Evolutionary conservation across 1,140 invertebrate genomes (phyloP).

Genomic region (Drosophila sp.): DNA sequence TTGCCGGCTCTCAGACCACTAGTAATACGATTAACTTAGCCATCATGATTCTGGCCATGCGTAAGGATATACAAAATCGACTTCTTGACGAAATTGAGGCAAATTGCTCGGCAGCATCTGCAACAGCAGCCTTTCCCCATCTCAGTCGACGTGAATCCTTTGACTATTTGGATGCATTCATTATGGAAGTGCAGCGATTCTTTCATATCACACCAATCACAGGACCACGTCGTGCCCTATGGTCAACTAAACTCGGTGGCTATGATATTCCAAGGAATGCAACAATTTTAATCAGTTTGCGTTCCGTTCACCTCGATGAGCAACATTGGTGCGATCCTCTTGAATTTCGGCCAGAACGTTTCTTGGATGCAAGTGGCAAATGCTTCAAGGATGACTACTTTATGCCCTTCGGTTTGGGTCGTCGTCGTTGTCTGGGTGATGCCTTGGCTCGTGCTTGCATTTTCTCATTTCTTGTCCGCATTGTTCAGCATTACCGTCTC

Average conservation of each 20-base stretch:
- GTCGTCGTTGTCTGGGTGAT: conserved; percentile 90
- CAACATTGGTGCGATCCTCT: conserved; percentile 87
- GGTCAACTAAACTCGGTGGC: conserved; percentile 85
- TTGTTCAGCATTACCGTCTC: conserved; percentile 86
- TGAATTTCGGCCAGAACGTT: conserved; percentile 89
- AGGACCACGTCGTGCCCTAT: conserved; percentile 87
- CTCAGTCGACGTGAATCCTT: conserved; percentile 84
- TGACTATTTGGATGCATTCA: conserved; percentile 87
- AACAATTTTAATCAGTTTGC: conserved; percentile 86
- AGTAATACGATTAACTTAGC: conserved; percentile 89
- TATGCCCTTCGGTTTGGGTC: conserved; percentile 89
- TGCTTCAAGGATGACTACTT: conserved; percentile 83
- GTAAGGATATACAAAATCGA: conserved; percentile 87
- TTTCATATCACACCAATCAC: conserved; percentile 87
- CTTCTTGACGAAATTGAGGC: conserved; percentile 83
- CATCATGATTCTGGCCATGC: conserved; percentile 87
- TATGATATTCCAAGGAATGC: conserved; percentile 88
- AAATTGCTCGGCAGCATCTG: conserved; percentile 85
- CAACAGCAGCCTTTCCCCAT: conserved; percentile 55
- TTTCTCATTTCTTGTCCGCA: conserved; percentile 89
- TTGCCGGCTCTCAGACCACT: conserved; percentile 89
- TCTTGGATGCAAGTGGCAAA: conserved; percentile 83
- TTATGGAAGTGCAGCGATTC: conserved; percentile 87
- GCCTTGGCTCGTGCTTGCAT: conserved; percentile 88
- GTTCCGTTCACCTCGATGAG: conserved; percentile 87